Base-by-base conservation (phyloP, 2,888 invertebrate species). In the Philaethria dido region DNA sequence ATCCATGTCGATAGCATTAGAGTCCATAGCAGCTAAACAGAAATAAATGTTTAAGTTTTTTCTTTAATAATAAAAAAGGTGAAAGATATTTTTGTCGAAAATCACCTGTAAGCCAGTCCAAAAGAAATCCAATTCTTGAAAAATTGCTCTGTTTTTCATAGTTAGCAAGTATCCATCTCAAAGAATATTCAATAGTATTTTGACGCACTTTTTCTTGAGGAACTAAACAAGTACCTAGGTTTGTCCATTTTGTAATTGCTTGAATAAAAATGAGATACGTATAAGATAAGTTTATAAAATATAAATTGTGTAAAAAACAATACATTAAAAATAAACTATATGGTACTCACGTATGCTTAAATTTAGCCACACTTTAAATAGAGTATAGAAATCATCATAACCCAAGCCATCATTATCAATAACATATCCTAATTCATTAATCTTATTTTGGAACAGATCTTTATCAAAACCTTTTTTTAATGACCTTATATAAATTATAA, bases 311-410 rank as follows among this genome's bases (percentile, higher is more conserved):
- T 42, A 9, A n/a, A 16, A n/a, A 44, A 29, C 1, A 18, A 44
- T 5, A 20, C 2, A 44, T 54, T n/a, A n/a, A n/a, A 13, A 14
- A 20, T 20, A 33, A 18, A 4, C 42, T 22, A 11, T 14, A n/a
- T 22, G 8, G 25, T 20, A 88, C 92, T 88, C 77, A 93, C 93
- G 91, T 77, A 93, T 88, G 61, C 82, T 85, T 75, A 93, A 84
- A 80, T 92, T 92, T 62, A 93, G 74, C 93, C 93, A 93, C 73
- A 92, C 78, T 84, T 86, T 88, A 69, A 93, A 89, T 59, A 93
- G 78, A 66, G 80, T 88, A 68, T 88, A 88, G 66, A 92, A 92
- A 73, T 88, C 87, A 36, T 87, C 83, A 70, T 87, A 85, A 36
- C 80, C 77, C 72, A 90, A 80, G 14, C 88, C 87, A 72, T 61